Conservation (phyloP, 2,888 invertebrate genomes). For the Rhyacophila evoluta region DNA sequence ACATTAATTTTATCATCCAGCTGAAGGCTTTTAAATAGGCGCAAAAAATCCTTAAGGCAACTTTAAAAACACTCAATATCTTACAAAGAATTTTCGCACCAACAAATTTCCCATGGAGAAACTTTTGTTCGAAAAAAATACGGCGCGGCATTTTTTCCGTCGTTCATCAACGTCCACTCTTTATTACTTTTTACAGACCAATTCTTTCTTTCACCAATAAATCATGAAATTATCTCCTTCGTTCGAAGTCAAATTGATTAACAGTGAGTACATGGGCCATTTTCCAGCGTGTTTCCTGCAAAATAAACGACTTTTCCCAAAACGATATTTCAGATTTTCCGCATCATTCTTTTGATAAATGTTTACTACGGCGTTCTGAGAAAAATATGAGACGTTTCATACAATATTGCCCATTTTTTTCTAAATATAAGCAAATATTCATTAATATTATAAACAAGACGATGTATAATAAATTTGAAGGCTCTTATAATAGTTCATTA, state of each 20-base stretch:
- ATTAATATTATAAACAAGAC: neutral
- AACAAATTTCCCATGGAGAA: neutral
- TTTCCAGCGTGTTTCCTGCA: slow-evolving; percentile 48
- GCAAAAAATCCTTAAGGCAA: slow-evolving; percentile 18
- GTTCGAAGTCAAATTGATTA: slow-evolving; percentile 52
- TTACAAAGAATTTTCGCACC: neutral
- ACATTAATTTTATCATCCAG: slow-evolving; percentile 24
- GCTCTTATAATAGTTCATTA: no score
- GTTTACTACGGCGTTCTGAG: slow-evolving; percentile 44
- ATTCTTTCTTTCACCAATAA: slow-evolving; percentile 46
- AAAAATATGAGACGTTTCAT: slow-evolving; percentile 46
- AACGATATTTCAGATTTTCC: slow-evolving; percentile 54
- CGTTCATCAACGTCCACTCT: slow-evolving; percentile 45
- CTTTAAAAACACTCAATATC: slow-evolving; percentile 26
- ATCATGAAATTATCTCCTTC: slow-evolving; percentile 50
- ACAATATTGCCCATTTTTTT: slow-evolving; percentile 1
- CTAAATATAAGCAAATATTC: neutral
- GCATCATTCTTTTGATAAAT: slow-evolving; percentile 55
- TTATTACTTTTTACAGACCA: slow-evolving; percentile 50
- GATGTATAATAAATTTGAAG: no score
- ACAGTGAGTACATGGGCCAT: slow-evolving; percentile 50
- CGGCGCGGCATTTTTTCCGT: slow-evolving; percentile 24
- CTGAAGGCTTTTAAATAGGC: slow-evolving; percentile 26
- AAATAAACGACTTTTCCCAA: slow-evolving; percentile 49
- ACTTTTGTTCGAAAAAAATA: slow-evolving; percentile 26